Percentiles rank a stretch among this genome's conserved stretches.
phyloP scores from a whole-genome alignment of 1,140 invertebrate genomes.

The Tyrophagus putrescentiae region DNA sequence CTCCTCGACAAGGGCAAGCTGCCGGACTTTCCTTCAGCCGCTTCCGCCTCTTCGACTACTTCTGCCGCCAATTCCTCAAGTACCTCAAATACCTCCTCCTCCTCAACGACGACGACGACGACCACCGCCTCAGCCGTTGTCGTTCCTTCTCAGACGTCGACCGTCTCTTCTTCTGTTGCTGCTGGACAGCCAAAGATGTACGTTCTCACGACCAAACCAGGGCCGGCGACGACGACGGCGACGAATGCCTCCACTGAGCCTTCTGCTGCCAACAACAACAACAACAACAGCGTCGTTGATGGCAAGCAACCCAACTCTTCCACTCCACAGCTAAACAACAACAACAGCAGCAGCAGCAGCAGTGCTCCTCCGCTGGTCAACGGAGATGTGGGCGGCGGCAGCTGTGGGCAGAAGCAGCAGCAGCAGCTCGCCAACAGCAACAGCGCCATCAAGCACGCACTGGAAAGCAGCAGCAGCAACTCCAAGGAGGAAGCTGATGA shows the following conservation, averaged over 20 bases:
- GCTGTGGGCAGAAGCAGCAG: not conserved
- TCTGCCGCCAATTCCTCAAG: too few relatives aligned
- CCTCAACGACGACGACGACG: too few relatives aligned
- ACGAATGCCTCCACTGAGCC: not conserved
- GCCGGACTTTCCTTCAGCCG: conserved; percentile 21
- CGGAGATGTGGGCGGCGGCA: not conserved
- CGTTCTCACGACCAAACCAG: too few relatives aligned
- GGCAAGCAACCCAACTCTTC: not conserved
- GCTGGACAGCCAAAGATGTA: too few relatives aligned
- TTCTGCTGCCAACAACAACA: not conserved
- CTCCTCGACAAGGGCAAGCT: conserved; percentile 28
- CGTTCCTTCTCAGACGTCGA: too few relatives aligned
- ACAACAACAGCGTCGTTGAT: not conserved
- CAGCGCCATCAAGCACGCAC: not conserved
- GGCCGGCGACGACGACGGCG: conserved; percentile 24
- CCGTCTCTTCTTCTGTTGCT: too few relatives aligned
- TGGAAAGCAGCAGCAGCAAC: not conserved
- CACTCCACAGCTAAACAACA: conserved; percentile 9
- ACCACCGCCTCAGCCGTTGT: too few relatives aligned
- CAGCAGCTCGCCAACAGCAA: not conserved
- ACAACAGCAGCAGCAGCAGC: conserved; percentile 22
- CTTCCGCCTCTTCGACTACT: too few relatives aligned
- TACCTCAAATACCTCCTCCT: too few relatives aligned
- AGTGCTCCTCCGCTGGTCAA: conserved; percentile 16
- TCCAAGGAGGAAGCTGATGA: not conserved